Evolutionary conservation across 2,797 vertebrate genomes (phyloP).

Genomic region (Pipistrellus pipistrellus): DNA sequence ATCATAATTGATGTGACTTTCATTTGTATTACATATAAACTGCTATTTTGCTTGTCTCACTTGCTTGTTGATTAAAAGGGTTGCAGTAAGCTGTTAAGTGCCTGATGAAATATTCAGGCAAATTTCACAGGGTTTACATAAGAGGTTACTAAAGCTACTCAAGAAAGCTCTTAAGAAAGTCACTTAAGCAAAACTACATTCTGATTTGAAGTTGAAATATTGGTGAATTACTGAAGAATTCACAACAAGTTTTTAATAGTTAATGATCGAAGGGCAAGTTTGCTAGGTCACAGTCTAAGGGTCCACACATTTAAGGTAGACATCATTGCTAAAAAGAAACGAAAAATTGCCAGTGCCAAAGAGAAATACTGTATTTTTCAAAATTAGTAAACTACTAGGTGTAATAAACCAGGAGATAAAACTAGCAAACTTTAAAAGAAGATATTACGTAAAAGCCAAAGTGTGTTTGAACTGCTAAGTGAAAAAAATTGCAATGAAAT

Average conservation of each 20-base stretch:
- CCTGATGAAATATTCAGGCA: neutral
- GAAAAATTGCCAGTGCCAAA: neutral
- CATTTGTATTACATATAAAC: neutral
- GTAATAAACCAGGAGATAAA: neutral
- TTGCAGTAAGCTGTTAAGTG: neutral
- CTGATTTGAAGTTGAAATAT: neutral
- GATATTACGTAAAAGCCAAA: neutral
- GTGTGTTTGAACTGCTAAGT: neutral
- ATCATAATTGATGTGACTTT: neutral
- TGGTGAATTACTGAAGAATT: neutral
- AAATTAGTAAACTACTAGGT: constrained; percentile 5
- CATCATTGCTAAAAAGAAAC: neutral
- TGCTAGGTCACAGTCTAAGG: neutral
- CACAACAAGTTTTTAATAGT: neutral
- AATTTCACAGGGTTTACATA: neutral
- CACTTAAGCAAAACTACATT: neutral
- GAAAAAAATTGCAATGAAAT: constrained; percentile 23
- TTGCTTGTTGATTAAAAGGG: neutral
- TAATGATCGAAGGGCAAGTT: neutral
- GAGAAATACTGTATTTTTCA: neutral
- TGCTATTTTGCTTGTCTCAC: neutral
- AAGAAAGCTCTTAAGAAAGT: neutral
- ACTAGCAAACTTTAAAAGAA: neutral
- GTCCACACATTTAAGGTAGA: neutral
- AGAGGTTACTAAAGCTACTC: neutral